phyloP scores from a whole-genome alignment of 2,113 vertebrate genomes.

The Lonchura striata region DNA sequence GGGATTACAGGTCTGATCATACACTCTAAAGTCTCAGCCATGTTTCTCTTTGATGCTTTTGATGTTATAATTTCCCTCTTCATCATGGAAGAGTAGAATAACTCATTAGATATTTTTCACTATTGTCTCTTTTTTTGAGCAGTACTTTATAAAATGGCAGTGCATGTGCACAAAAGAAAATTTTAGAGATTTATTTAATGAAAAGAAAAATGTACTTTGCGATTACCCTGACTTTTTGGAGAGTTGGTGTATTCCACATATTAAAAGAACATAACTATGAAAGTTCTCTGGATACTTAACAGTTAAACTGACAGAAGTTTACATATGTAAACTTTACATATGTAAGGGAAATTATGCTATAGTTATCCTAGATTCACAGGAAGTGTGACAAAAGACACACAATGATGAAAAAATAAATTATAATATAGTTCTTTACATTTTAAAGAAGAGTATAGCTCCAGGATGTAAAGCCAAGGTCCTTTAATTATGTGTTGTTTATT shows the following conservation, averaged over 20 bases:
- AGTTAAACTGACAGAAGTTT: background rate
- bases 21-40: background rate
- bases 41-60: background rate
- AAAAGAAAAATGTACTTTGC: background rate
- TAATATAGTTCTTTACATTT: background rate
- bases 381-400: background rate
- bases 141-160: background rate
- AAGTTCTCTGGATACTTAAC: background rate
- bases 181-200: background rate
- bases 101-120: background rate
- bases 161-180: background rate
- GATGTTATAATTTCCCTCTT: background rate
- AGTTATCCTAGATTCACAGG: background rate
- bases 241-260: background rate
- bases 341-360: background rate
- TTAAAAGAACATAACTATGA: background rate
- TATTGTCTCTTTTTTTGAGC: background rate
- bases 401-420: background rate
- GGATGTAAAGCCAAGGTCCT: background rate
- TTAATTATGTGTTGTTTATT: background rate
- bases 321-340: background rate
- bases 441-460: background rate
- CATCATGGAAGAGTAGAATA: background rate
- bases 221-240: background rate
- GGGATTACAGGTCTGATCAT: background rate